Conservation (phyloP, 1,140 invertebrate species). For the Aricia agestis region DNA sequence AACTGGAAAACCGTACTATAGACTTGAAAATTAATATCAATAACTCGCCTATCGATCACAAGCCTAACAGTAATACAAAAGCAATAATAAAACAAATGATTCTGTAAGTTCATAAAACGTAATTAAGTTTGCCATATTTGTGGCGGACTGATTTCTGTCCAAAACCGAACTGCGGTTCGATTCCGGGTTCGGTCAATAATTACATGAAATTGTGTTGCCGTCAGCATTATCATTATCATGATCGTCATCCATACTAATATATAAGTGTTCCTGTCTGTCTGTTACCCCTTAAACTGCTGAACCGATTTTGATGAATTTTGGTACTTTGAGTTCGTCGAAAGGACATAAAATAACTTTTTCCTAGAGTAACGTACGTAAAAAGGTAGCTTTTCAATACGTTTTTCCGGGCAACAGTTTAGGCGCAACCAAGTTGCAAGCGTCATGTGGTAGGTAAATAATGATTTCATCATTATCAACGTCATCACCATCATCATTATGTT, state of each 20-base stretch:
- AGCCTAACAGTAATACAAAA: background rate
- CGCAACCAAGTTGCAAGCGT: no score
- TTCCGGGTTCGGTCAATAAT: background rate
- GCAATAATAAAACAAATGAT: constrained; percentile 10
- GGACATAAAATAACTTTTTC: no score
- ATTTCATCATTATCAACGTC: no score
- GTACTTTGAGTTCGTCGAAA: no score
- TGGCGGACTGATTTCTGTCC: background rate
- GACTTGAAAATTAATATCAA: no score
- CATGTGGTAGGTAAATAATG: no score
- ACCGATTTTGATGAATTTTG: background rate
- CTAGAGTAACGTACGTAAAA: no score
- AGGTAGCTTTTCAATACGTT: no score
- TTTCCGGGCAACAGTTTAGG: no score
- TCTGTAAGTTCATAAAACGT: background rate
- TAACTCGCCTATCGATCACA: background rate
- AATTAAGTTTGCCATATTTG: background rate
- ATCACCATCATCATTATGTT: no score
- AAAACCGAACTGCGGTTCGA: background rate
- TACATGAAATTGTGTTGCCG: background rate
- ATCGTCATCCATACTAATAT: background rate
- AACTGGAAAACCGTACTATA: background rate
- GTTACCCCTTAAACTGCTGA: background rate
- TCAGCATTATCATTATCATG: background rate
- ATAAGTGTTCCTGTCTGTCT: background rate